Conservation (phyloP, 2,888 invertebrate species). For the Zaprionus obscuricornis region DNA sequence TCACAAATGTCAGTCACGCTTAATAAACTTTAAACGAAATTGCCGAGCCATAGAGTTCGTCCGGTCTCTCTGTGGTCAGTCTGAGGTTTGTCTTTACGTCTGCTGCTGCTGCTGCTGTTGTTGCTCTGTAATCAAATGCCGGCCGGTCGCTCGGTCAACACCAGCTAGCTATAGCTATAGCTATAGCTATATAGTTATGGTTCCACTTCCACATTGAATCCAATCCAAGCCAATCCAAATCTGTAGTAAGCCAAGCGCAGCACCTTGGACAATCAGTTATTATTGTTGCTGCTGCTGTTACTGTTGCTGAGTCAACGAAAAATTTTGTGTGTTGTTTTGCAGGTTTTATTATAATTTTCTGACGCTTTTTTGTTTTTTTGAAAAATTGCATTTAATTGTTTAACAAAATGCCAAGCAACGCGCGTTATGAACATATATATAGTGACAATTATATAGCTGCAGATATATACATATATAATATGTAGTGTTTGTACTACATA, state of each 20-base stretch:
- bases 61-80: conserved; percentile 46
- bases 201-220: background rate
- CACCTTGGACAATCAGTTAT: conserved; percentile 59
- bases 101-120: too few species aligned
- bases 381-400: conserved; percentile 77
- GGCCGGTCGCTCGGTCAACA: conserved; percentile 56
- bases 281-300: too few species aligned
- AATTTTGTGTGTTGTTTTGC: conserved; percentile 42
- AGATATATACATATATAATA: conserved; percentile 29
- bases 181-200: too few species aligned
- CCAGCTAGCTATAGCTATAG: too few species aligned
- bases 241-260: conserved; percentile 37
- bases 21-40: conserved; percentile 72
- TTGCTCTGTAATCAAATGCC: conserved; percentile 63
- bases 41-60: conserved; percentile 65
- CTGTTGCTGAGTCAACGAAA: conserved; percentile 70
- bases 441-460: conserved; percentile 20
- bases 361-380: conserved; percentile 20
- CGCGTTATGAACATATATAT: conserved; percentile 45
- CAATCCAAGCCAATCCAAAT: conserved; percentile 13
- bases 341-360: conserved; percentile 20
- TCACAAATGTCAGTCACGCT: conserved; percentile 77
- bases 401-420: conserved; percentile 63
- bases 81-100: too few species aligned
- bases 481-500: conserved; percentile 27